phyloP scores from a whole-genome alignment of 2,797 vertebrate genomes.

The Pteronotus mesoamericanus region DNA sequence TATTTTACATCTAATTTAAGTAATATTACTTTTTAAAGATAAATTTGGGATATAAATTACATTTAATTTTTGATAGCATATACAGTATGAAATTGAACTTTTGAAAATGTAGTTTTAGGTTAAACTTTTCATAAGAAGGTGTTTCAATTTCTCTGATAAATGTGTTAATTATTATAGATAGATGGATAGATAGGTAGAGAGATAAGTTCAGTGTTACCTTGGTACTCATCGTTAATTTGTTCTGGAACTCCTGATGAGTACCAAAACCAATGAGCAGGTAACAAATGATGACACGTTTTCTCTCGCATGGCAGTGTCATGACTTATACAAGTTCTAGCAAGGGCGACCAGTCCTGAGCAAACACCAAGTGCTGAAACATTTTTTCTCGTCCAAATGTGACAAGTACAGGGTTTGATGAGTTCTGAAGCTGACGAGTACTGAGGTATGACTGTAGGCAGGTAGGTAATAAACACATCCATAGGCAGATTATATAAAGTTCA shows the following conservation, averaged over 20 bases:
- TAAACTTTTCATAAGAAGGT: not conserved
- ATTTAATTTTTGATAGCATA: not conserved
- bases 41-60: not conserved
- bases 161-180: not conserved
- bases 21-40: not conserved
- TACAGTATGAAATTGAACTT: not conserved
- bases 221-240: not conserved
- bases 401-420: not conserved
- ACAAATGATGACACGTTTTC: not conserved
- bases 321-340: not conserved
- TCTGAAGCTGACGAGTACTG: not conserved
- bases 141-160: not conserved
- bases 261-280: too few relatives aligned
- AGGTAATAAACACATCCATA: not conserved
- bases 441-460: too few relatives aligned
- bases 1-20: not conserved
- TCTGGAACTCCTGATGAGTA: not conserved
- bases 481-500: not conserved
- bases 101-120: not conserved
- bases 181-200: not conserved
- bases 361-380: not conserved
- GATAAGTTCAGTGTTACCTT: not conserved
- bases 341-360: not conserved
- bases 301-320: not conserved
- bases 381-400: not conserved